Conservation (phyloP, 2,113 vertebrate species). For the Tachycineta bicolor region DNA sequence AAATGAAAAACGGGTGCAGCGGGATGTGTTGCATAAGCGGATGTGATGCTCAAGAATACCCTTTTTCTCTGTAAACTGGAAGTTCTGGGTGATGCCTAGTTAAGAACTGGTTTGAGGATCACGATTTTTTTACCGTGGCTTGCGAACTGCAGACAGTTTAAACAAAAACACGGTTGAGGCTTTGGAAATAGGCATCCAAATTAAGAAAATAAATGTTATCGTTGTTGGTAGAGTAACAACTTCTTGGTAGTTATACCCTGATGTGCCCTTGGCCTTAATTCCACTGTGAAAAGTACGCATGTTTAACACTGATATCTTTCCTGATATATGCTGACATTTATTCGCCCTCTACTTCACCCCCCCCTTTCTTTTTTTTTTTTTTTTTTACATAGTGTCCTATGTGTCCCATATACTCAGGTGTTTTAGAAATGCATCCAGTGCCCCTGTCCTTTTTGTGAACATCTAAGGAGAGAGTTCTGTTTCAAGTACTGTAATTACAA, state of each 20-base stretch:
- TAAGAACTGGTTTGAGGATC: background rate
- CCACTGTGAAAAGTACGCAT: background rate
- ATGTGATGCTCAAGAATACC: background rate
- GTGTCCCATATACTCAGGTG: background rate
- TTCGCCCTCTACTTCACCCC: background rate
- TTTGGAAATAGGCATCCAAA: background rate
- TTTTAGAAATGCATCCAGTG: background rate
- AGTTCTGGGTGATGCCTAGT: background rate
- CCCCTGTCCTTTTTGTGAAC: fast-evolving
- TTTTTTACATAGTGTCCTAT: background rate
- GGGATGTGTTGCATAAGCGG: background rate
- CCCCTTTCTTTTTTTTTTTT: too few relatives aligned
- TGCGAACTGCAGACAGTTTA: background rate
- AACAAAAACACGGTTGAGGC: background rate
- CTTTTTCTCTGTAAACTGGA: background rate
- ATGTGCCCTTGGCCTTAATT: slow-evolving; percentile 23
- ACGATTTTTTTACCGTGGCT: background rate
- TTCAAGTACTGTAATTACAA: background rate
- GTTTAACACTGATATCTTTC: background rate
- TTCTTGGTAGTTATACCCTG: background rate
- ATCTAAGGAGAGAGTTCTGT: background rate
- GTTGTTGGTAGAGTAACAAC: background rate
- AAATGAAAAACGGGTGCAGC: background rate
- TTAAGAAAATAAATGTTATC: slow-evolving; percentile 8
- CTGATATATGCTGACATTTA: background rate